Base-by-base conservation (phyloP, 2,888 invertebrate genomes). In the Caenorhabditis macrosperma region DNA sequence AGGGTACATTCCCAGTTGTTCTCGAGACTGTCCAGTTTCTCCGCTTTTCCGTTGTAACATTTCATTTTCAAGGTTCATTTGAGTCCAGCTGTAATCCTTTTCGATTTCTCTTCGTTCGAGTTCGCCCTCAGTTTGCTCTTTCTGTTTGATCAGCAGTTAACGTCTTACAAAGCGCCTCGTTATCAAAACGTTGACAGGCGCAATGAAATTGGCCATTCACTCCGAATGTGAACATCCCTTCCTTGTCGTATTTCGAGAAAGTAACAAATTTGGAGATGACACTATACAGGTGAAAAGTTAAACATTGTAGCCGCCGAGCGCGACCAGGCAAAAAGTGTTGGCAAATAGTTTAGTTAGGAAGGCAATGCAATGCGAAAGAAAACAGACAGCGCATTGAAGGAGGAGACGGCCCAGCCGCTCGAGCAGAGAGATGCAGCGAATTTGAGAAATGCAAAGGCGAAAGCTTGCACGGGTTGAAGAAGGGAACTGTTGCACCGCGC, bases 301-400 rank as follows among this genome's bases (percentile, higher is more conserved):
- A 75, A 75, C 75, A 75, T 59, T 75, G 75, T 67, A 75, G 57
- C 55, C 55, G 57, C 48, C 22, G 63, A 57, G 67, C 67, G 66
- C 67, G 30, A 60, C 75, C 60, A 68, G 66, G 76, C 76, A 76
- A 76, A 76, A 76, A 76, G 76, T 76, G 76, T 76, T 68, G 76
- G 76, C 76, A 76, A 76, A 76, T 68, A 76, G 76, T 76, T 76
- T 63, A 76, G 76, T 67, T 57, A 64, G 72, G 28, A 72, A 48
- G 63, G 60, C 60, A 71, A 54, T 33, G 71, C 44, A 44, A 54
- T 33, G 71, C 44, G 33, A 74, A 74, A 52, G 74, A 74, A 74
- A 64, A 74, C 74, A 66, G 35, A 64, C 60, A 54, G 69, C 67
- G 61, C 33, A 64, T 50, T 54, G 44, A 59, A 26, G 50, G 48